Evolutionary conservation across 2,797 vertebrate genomes (phyloP).

Genomic region (Buphagus erythrorhynchus): DNA sequence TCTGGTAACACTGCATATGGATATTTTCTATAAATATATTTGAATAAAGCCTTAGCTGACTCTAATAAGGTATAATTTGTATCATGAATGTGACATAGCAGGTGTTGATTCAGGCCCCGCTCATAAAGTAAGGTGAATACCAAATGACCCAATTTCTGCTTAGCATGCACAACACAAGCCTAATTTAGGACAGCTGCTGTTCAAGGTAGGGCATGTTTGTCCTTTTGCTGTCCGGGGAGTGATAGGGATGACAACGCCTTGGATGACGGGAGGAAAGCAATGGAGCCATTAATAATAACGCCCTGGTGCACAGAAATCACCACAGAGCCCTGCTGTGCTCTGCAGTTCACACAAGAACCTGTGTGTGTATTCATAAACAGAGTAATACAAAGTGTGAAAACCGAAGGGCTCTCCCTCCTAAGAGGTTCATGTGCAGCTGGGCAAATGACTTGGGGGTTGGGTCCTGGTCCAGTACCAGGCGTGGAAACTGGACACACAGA

Average conservation of each 20-base stretch:
- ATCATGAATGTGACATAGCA: background rate
- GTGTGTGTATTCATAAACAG: background rate
- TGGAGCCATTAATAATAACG: background rate
- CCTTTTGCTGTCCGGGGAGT: background rate
- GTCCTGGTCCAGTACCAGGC: background rate
- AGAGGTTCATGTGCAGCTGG: background rate
- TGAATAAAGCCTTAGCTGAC: conserved; percentile 9
- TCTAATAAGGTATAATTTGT: background rate
- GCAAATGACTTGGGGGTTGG: background rate
- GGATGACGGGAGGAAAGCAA: background rate
- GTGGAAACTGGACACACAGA: background rate
- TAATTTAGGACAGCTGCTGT: background rate
- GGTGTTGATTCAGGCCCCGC: background rate
- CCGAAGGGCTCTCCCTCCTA: background rate
- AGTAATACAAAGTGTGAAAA: background rate
- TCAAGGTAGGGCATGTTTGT: background rate
- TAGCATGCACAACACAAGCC: background rate
- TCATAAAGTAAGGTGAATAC: background rate
- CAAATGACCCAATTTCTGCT: background rate
- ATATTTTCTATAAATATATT: conserved; percentile 42
- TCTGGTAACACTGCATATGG: background rate
- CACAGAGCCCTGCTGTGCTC: background rate
- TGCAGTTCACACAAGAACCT: background rate
- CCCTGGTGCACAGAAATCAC: background rate
- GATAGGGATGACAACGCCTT: background rate